These are phyloP conservation scores for Rhinophrynus dorsalis DNA, from an alignment of 2,797 vertebrate species.

Conservation along the genomic window DNA sequence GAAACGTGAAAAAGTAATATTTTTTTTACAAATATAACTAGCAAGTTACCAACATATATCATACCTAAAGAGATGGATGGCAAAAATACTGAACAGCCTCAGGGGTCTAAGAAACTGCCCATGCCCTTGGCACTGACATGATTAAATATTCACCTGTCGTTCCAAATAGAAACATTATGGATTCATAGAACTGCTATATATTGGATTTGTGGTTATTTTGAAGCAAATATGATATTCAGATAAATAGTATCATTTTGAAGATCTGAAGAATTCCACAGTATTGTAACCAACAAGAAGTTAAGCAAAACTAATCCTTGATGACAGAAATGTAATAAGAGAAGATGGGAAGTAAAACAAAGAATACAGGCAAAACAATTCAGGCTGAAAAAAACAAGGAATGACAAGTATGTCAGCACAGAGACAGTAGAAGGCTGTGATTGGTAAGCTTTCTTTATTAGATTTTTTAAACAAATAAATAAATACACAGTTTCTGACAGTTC, in stretches of 20 bases:
- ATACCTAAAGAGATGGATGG: no score
- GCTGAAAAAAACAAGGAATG: slow-evolving; percentile 6
- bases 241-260: neutral
- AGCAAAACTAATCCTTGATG: slow-evolving; percentile 1
- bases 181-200: neutral
- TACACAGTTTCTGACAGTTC: neutral
- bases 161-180: no score
- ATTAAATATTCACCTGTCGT: no score
- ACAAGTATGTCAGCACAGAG: slow-evolving; percentile 7
- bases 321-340: slow-evolving; percentile 18
- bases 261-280: neutral
- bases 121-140: no score
- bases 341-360: neutral
- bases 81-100: no score
- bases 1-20: no score
- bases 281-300: neutral
- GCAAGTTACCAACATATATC: no score
- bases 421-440: neutral
- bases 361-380: neutral
- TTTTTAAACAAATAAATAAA: slow-evolving; percentile 24
- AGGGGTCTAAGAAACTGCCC: no score
- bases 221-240: neutral
- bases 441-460: slow-evolving; percentile 33
- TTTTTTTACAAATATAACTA: no score
- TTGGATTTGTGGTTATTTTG: neutral